These are phyloP conservation scores for Glossophaga mutica DNA, from an alignment of 2,797 vertebrate genomes.

Conservation along the genomic window DNA sequence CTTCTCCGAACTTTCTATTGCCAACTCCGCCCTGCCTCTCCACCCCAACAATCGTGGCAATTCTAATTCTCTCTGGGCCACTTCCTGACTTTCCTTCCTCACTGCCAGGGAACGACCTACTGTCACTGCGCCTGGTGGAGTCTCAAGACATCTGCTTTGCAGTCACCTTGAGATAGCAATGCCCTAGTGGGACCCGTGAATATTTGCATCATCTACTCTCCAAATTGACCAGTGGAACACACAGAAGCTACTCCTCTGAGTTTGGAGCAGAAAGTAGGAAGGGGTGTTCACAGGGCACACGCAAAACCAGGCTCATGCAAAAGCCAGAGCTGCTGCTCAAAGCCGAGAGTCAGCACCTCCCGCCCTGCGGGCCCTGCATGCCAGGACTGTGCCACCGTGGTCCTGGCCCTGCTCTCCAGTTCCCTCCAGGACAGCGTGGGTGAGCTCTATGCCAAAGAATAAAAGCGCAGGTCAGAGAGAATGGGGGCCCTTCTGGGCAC, in stretches of 20 bases:
- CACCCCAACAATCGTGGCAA: neutral
- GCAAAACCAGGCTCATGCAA: neutral
- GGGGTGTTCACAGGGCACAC: rapidly evolving
- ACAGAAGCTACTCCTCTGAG: neutral
- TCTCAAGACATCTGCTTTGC: neutral
- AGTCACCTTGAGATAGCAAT: neutral
- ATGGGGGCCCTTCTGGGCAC: neutral
- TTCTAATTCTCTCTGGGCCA: too few species aligned
- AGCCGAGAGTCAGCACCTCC: neutral
- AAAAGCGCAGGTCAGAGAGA: neutral
- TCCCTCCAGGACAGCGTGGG: neutral
- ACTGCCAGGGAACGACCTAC: too few species aligned
- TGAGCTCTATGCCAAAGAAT: too few species aligned
- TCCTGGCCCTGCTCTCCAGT: too few species aligned
- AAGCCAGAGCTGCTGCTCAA: too few species aligned
- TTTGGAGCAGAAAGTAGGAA: neutral
- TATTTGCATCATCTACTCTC: neutral
- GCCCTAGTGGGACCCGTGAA: neutral
- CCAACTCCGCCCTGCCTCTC: neutral
- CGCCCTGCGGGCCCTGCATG: too few species aligned
- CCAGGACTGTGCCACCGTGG: neutral
- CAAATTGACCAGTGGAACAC: neutral
- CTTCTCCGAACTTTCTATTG: neutral
- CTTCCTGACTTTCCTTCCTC: neutral
- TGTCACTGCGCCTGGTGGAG: neutral